phyloP scores from a whole-genome alignment of 1,140 invertebrate species.

The Lordiphosa mommai region DNA sequence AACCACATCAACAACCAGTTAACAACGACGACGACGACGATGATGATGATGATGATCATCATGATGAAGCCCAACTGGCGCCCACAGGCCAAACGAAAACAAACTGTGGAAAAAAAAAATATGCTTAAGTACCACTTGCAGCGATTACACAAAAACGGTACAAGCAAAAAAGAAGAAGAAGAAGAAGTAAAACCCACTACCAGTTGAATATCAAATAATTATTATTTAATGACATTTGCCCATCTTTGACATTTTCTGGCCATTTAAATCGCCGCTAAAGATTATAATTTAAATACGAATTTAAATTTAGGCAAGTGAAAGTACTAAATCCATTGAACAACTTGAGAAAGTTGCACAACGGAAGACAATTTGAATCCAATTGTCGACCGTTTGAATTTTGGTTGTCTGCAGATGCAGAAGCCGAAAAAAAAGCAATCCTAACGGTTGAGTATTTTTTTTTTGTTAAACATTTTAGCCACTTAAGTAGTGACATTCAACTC shows the following conservation, averaged over 20 bases:
- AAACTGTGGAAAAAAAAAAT: slow-evolving; percentile 28
- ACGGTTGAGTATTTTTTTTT: slow-evolving; percentile 10
- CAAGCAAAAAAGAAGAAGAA: slow-evolving; percentile 10
- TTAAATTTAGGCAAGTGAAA: slow-evolving; percentile 54
- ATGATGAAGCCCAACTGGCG: slow-evolving; percentile 21
- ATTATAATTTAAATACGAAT: slow-evolving; percentile 60
- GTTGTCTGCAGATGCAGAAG: slow-evolving; percentile 12
- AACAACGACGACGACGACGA: slow-evolving; percentile 14
- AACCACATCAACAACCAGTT: slow-evolving; percentile 39
- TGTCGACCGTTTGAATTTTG: slow-evolving; percentile 29
- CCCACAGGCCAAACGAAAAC: slow-evolving; percentile 28
- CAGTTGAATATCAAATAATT: slow-evolving; percentile 60
- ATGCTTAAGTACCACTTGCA: slow-evolving; percentile 59
- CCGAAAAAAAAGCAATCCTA: slow-evolving; percentile 23
- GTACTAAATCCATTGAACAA: slow-evolving; percentile 56
- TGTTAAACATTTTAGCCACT: slow-evolving; percentile 57
- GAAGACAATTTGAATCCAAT: slow-evolving; percentile 55
- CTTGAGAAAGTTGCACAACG: slow-evolving; percentile 55
- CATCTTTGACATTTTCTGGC: slow-evolving; percentile 13
- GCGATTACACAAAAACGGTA: slow-evolving; percentile 56
- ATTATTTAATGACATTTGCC: slow-evolving; percentile 66
- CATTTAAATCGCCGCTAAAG: slow-evolving; percentile 22
- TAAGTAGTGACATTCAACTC: slow-evolving; percentile 66
- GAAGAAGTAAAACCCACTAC: slow-evolving; percentile 31
- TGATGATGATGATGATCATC: slow-evolving; percentile 1